Evolutionary conservation across 2,888 invertebrate species (phyloP), one percentile per base, ranked within the genome.

Genomic region (Stenolophus ochropezus): DNA sequence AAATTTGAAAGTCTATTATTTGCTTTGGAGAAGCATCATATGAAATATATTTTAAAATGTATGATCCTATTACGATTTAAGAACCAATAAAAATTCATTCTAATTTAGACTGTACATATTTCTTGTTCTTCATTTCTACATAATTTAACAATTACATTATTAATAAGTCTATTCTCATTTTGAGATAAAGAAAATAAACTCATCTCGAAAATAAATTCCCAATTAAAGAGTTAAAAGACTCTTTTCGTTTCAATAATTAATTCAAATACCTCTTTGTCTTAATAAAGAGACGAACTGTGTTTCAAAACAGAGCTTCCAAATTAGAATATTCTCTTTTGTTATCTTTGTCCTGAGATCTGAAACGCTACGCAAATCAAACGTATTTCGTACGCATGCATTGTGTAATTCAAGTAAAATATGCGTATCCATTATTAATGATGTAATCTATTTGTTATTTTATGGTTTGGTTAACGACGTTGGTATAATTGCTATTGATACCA

Each of bases 391-490:
- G 25, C 27, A 69, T 33, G 65, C 33, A 69, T 69, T 69, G 33
- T 33, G 33, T 27, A 69, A 69, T 69, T 69, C 27, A 33, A 69
- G 27, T 42, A 14, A 69, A 69, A 69, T 69, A 69, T 69, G 27
- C 33, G 6, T 69, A 69, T 69, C 27, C 65, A 69, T 69, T 69
- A 33, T 69, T 27, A 33, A 69, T 69, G 27, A 69, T 69, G 65
- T 69, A 69, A 69, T 69, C 33, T 69, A 69, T 69, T 69, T 69
- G 65, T 18, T 25, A 69, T 33, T 69, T 69, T 69, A 69, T 33
- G 33, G 65, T 2, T 21, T 33, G 33, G 27, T 69, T 69, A 69
- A 69, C 3, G 33, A 69, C 25, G 23, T 25, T 25, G 23, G 61
- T 61, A 23, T 61, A 61, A 61, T 69, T 69, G 16, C 11, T 18